Evolutionary conservation across 2,888 invertebrate species (phyloP), one percentile per base, ranked within the genome.

Genomic region (Griposia aprilina): DNA sequence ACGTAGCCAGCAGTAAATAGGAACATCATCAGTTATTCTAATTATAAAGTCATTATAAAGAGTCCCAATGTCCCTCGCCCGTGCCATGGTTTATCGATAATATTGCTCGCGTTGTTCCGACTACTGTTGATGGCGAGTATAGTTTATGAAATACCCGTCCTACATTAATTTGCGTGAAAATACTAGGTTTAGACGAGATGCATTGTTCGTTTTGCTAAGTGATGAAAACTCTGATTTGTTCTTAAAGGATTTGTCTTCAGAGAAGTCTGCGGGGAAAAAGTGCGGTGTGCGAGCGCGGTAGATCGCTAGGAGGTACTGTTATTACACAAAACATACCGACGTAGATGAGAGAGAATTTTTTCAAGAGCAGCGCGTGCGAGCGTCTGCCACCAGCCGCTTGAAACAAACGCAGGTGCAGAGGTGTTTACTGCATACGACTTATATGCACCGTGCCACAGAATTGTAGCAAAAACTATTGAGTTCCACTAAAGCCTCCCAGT

Each of bases 391-490:
- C 0, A 67, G 41, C 13, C 7, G 62, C 60, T 57, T 26, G 59
- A 52, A 60, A 55, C 36, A 48, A 66, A 78, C 50, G 48, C 60
- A 66, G 78, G 66, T 36, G 59, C 23, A 4, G 20, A 60, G 23
- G 15, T 30, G 26, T 66, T 52, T n/a, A 59, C 65, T 36, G 48
- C 20, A 30, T 11, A 59, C 68, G 57, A 60, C 72, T 20, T 20
- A 26, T 74, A 45, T 57, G 57, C 20, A 10, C 36, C 15, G 36
- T 59, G 50, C 41, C 4, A 74, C 17, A 45, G 26, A 50, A 36
- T n/a, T n/a, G 6, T 45, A 48, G 15, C 20, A 55, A 75, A 52
- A 57, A 36, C 26, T 20, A 30, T n/a, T 48, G 36, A 20, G n/a
- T 59, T 59, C 15, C 60, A 73, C 75, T 62, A 17, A 52, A 59